Evolutionary conservation across 2,113 vertebrate species (phyloP), one percentile per base, ranked within the genome.

Genomic region (Nanorana parkeri): DNA sequence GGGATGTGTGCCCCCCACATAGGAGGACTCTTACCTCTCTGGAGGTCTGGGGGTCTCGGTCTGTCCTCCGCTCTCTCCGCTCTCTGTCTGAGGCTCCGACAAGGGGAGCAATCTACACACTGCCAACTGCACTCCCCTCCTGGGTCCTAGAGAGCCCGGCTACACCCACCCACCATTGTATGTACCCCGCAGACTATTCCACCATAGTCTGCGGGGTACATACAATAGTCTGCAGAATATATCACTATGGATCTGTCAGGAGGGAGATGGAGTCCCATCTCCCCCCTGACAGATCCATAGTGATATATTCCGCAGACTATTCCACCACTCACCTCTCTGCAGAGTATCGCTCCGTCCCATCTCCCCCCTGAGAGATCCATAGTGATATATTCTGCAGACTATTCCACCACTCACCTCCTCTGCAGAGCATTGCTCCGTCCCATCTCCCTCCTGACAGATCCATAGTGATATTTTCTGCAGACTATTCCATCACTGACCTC

Each of bases 91-190:
- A 68, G 64, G 77, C 77, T 78, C 77, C 67, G 47, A 55, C 64
- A 66, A 19, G 77, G 77, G 77, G 63, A 65, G 24, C 56, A 24
- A 68, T 28, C 52, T 56, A 26, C 47, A 52, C 23, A 63, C 47
- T 32, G 10, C 41, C 61, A 26, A 23, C 21, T 21, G 76, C 61
- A 21, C 67, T 68, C 32, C 21, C 21, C 77, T 23, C 16, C 77
- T 56, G 77, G 77, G 77, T 78, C 77, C 77, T 78, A 78, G 36
- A 78, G 77, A 78, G 29, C 17, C 77, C 26, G 41, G 26, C 15
- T 78, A 11, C 10, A 29, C 10, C 13, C 69, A 56, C 2, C 68
- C 15, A 23, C 51, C 21, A 36, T 55, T 23, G 5, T 2, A 32
- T 32, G 5, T 32, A 32, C 5, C 20, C 47, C 55, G 68, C 29